Percentiles rank a stretch among this genome's conserved stretches.
These are phyloP conservation scores for Hippocampus barbouri DNA, from an alignment of 2,113 vertebrate species.

Conservation along the genomic window DNA sequence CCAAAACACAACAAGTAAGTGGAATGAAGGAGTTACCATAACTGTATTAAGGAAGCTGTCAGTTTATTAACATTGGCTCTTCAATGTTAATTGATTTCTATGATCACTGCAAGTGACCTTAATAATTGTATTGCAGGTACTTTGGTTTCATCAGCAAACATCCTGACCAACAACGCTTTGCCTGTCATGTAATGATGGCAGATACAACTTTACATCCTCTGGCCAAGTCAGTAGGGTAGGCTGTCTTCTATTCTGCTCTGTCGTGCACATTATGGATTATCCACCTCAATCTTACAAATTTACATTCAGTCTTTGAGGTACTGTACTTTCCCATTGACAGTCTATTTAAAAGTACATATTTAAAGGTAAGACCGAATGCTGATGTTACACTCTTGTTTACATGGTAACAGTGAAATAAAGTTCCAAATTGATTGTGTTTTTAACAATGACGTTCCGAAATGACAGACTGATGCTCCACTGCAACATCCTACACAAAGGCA, in stretches of 20 bases:
- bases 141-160: constrained; percentile 96
- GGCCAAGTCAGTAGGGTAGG: constrained; percentile 87
- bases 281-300: neutral
- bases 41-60: neutral
- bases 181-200: constrained; percentile 92
- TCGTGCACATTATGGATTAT: neutral
- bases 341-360: neutral
- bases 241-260: neutral
- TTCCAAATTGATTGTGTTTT: neutral
- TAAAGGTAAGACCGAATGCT: neutral
- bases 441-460: neutral
- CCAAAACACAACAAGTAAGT: constrained; percentile 90
- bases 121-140: constrained; percentile 75
- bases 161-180: constrained; percentile 88
- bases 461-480: neutral
- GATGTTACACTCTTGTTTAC: neutral
- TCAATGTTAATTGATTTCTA: neutral
- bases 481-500: neutral
- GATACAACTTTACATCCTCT: constrained; percentile 82
- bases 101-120: neutral
- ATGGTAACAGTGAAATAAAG: neutral
- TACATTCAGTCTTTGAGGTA: neutral
- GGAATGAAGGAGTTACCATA: neutral
- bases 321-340: neutral
- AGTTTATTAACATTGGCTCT: neutral